Base-by-base conservation (phyloP, 1,140 invertebrate genomes). In the Atta cephalotes region DNA sequence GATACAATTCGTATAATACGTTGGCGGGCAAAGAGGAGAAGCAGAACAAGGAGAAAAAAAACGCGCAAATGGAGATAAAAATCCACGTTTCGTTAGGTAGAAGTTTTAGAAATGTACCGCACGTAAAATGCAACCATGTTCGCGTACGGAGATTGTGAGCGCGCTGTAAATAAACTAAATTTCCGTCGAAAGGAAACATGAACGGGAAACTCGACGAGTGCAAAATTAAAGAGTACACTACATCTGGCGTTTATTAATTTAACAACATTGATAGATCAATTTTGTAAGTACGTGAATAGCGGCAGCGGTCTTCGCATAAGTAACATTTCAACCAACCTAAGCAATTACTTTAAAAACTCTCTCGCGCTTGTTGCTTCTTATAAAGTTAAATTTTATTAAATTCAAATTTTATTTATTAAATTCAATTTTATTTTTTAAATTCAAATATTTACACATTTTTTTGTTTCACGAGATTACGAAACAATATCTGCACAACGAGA, bases 151-250 rank as follows among this genome's bases (percentile, higher is more conserved):
- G 62, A 39, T 68, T 65, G n/a, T 63, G 12, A 49, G 66, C 53
- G 21, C n/a, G 6, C 5, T 35, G 39, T 35, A 66, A 79, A 66
- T 79, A 80, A 79, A 51, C 60, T 39, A 71, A 81, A 53, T 80
- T 68, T 16, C 6, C 31, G 21, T 16, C 25, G 10, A 14, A 53
- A 25, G 31, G 39, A 79, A 65, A 53, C 28, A 66, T 16, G 39
- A 12, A 65, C 60, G 18, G n/a, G 4, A 51, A 68, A 53, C n/a
- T 53, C 14, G 45, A 53, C 45, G 18, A 16, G 12, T 51, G 62
- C 45, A 53, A 80, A 68, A 80, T 68, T 80, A 80, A 80, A 66
- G 39, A 45, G 62, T 14, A n/a, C 28, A 14, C 14, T 16, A 76
- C 31, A 60, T 60, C 35, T 0, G 31, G 12, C 0, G 7, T 28